Percentiles rank a stretch among this genome's conserved stretches.
Conservation (phyloP, 2,888 invertebrate genomes). For the Spodoptera picta region DNA sequence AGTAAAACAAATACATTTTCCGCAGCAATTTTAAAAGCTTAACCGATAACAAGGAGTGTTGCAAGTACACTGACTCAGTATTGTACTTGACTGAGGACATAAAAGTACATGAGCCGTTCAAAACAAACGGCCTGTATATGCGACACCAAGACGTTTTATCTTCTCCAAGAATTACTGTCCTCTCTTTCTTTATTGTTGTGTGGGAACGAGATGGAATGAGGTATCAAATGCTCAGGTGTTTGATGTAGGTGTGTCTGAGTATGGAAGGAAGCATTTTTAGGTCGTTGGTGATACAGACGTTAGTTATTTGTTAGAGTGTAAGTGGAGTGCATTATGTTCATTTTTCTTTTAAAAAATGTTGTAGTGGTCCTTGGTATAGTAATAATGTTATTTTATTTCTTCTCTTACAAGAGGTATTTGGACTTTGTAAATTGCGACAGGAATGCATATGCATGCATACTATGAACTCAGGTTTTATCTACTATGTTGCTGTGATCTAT, state of each 20-base stretch:
- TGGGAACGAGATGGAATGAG: constrained; percentile 32
- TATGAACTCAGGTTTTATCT: too few relatives aligned
- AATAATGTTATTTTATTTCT: constrained; percentile 1
- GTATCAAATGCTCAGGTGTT: constrained; percentile 54
- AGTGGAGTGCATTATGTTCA: constrained; percentile 26
- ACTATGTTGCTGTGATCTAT: too few relatives aligned
- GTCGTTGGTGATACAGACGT: constrained; percentile 40
- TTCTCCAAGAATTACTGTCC: constrained; percentile 46
- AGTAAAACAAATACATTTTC: constrained; percentile 31
- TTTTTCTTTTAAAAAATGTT: constrained; percentile 16
- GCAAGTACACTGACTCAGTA: constrained; percentile 47
- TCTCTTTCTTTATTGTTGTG: constrained; percentile 47
- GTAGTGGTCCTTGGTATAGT: constrained; percentile 6
- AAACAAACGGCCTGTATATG: constrained; percentile 58
- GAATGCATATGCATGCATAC: too few relatives aligned
- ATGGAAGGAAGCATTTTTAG: constrained; percentile 50
- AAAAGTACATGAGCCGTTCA: constrained; percentile 61
- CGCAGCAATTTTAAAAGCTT: constrained; percentile 46
- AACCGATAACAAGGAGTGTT: constrained; percentile 48
- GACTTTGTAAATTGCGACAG: too few relatives aligned
- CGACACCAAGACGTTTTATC: constrained; percentile 57
- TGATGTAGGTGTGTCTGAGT: constrained; percentile 38
- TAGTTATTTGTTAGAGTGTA: constrained; percentile 37
- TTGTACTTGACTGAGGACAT: constrained; percentile 58
- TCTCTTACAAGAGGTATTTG: too few relatives aligned